Conservation (phyloP, 2,888 invertebrate species). For the Halocaridina rubra region DNA sequence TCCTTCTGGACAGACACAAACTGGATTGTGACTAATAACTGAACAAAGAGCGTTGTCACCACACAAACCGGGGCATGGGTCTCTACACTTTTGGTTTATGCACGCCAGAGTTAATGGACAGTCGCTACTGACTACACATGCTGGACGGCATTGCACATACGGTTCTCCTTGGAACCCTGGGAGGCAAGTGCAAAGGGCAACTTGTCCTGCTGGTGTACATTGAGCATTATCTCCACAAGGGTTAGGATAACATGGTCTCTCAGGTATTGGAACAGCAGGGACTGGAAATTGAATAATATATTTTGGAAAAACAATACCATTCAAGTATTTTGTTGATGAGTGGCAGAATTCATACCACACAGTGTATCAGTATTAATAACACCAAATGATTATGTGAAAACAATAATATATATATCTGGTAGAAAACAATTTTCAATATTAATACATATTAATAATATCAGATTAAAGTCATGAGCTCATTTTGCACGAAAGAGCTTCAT, state of each 20-base stretch:
- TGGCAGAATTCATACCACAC: no score
- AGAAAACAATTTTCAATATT: no score
- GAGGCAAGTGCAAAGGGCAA: slow-evolving; percentile 83
- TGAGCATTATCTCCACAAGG: slow-evolving; percentile 65
- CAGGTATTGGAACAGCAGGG: not conserved
- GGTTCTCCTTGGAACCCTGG: slow-evolving; percentile 71
- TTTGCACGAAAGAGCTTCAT: no score
- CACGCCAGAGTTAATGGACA: slow-evolving; percentile 75
- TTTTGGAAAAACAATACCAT: no score
- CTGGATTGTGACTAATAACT: slow-evolving; percentile 80
- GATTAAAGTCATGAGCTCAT: no score
- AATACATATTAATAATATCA: no score
- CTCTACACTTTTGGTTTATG: slow-evolving; percentile 79
- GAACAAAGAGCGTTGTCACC: slow-evolving; percentile 78
- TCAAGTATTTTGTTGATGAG: no score
- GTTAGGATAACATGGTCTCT: slow-evolving; percentile 59
- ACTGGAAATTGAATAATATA: slow-evolving; percentile 18
- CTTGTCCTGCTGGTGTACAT: slow-evolving; percentile 71
- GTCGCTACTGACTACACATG: slow-evolving; percentile 68
- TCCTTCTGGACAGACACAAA: slow-evolving; percentile 78
- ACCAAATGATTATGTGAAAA: no score
- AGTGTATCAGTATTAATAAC: no score
- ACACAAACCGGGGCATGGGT: slow-evolving; percentile 77
- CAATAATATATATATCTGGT: no score
- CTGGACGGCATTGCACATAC: slow-evolving; percentile 74